Base-by-base conservation (phyloP, 2,797 vertebrate species). In the Hirundo rustica region DNA sequence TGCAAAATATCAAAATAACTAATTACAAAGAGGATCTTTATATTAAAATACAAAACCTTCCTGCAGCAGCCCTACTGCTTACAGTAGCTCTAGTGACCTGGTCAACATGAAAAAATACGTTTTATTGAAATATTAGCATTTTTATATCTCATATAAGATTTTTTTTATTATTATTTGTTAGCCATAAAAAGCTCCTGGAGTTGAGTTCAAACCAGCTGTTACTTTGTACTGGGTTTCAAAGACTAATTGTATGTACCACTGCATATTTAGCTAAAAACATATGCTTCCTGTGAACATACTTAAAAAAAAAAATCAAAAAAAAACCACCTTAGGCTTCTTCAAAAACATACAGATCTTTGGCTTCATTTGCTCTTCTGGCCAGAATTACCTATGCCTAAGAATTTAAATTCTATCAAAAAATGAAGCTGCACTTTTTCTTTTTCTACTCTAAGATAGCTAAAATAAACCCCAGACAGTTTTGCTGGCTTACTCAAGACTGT, bases 11-110 rank as follows among this genome's bases (percentile, higher is more conserved):
- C 80, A 82, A 89, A 95, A 84, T 72, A 89, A 54, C 61, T 88
- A 92, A 95, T 92, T 89, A 93, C 73, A 88, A 90, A 95, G 88
- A 86, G 3, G 9, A 81, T 64, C 82, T 91, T 94, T 79, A 77
- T 91, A 67, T 25, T 55, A 89, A 93, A 77, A 94, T 21, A 61
- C 25, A 72, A 95, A 93, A 81, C 47, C 9, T 83, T 77, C 66
- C 62, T 83, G 32, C 73, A 95, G 40, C 19, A 78, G 38, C 26
- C 66, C 25, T 65, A 19, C 45, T 83, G 51, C 74, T 73, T 77
- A 83, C 58, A 85, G 82, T 54, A 88, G 76, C 40, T 72, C 70
- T 60, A 83, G 44, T 85, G 88, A 95, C 74, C 88, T 60, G 32
- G 77, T 78, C 70, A 95, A 36, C 5, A 29, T 11, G 13, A 88